Base-by-base conservation (phyloP, 2,797 vertebrate genomes). In the Aselliscus stoliczkanus region DNA sequence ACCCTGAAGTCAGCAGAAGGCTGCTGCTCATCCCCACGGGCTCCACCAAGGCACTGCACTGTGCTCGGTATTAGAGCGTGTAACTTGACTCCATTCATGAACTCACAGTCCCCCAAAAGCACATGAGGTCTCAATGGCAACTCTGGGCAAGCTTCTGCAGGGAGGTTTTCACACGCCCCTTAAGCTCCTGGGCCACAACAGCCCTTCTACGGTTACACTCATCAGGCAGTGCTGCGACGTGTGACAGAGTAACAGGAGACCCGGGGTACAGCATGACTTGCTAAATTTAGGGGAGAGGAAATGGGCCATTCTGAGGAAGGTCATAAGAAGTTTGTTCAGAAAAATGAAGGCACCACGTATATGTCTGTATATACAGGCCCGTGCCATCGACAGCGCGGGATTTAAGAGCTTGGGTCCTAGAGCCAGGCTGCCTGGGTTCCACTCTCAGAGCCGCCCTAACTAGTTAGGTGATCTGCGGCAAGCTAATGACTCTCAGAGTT, bases 21-120 rank as follows among this genome's bases (percentile, higher is more conserved):
- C 94, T 95, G 93, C 20, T 50, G 50, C 94, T 89, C 92, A 67
- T 72, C 88, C 77, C 85, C 39, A 58, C 86, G 70, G 94, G 56
- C 87, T 84, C 91, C 94, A 85, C 92, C 98, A 95, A 98, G 93
- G 96, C 94, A 86, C 86, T 82, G 94, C 47, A 52, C 96, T 96
- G 91, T 95, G 95, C 83, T 91, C 62, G 31, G 58, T 81, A 97
- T 95, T 93, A 97, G 96, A 82, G 94, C 96, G 96, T 88, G 98
- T 98, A 98, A 98, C 94, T 60, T 97, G 97, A 98, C 96, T 97
- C 97, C 98, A 98, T 98, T 98, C 96, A 98, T 98, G 96, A 98
- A 98, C 97, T 98, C 80, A 14, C 31, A 97, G 97, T 98, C 97
- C 95, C 94, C 95, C 88, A 2, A 75, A 88, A 95, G 95, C 96